Evolutionary conservation across 2,888 invertebrate genomes (phyloP), one percentile per base, ranked within the genome.

Genomic region (Copidosoma aretas): DNA sequence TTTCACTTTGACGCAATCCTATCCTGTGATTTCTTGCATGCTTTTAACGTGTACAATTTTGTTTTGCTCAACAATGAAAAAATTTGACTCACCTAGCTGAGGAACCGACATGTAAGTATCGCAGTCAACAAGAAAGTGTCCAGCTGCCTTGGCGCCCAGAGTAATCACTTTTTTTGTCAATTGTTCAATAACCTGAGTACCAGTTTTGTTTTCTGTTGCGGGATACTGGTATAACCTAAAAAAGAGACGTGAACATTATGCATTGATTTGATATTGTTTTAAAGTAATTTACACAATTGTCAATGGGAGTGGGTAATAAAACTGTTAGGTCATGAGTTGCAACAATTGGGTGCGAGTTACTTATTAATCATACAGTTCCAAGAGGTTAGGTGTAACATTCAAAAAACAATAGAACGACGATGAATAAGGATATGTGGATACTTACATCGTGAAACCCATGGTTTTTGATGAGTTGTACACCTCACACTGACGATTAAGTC

Each of bases 111-210:
- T 90, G 80, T 93, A 97, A 0, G 96, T 96, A 83, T 98, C 97
- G 78, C 97, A 98, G 81, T 98, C 97, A 0, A 98, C 97, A 60
- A 94, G 84, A 83, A 97, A 97, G 77, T 93, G 94, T 0, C 97
- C 97, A 68, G 92, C 90, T 79, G 93, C 95, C 0, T 89, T 85
- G 0, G 96, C 97, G 21, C 97, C 97, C 1, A 97, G 85, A 0
- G 94, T 92, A 49, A 91, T 86, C 24, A 98, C 89, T 22, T 96
- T 87, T 82, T 95, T 95, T 1, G 93, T 91, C 0, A 97, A 86
- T 67, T 92, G 86, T 75, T 98, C 97, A 69, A 97, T 92, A 0
- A 92, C 92, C 78, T 94, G 93, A 0, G 94, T 91, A 0, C 96
- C 97, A n/a, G 93, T 94, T 77, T 93, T 90, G 71, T 94, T 95